Evolutionary conservation across 2,888 invertebrate genomes (phyloP).

Genomic region (Hirtodrosophila duncani): DNA sequence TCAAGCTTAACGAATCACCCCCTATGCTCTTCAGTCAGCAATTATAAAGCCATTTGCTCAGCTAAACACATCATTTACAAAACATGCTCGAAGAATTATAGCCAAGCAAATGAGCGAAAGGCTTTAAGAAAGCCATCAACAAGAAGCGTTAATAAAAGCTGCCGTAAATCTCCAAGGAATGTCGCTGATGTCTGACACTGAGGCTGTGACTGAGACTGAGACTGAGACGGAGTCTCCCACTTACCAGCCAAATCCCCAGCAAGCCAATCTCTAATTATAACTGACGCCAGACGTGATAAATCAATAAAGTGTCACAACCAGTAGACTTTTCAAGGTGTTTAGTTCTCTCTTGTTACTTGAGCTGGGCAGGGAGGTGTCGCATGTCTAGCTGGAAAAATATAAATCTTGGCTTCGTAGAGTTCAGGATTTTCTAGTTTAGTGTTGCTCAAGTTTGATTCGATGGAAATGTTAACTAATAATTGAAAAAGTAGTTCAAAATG

Average conservation of each 20-base stretch:
- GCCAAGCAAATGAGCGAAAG: constrained; percentile 9
- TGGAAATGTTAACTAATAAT: no score
- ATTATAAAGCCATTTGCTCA: constrained; percentile 17
- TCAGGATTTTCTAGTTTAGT: no score
- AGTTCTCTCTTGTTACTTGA: no score
- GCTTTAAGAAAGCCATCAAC: constrained; percentile 15
- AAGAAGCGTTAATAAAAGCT: constrained; percentile 28
- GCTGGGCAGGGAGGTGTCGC: no score
- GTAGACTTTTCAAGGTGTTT: constrained; percentile 29
- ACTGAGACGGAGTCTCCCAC: no score
- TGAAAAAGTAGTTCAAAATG: no score
- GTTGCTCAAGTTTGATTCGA: no score
- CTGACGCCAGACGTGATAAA: constrained; percentile 58
- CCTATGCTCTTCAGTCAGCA: no score
- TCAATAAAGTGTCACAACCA: constrained; percentile 55
- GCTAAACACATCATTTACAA: constrained; percentile 55
- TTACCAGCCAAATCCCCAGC: constrained; percentile 7
- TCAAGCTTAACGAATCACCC: no score
- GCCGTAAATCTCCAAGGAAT: constrained; percentile 50
- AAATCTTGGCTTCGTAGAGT: no score
- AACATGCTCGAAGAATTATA: not conserved
- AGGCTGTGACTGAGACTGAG: constrained; percentile 38
- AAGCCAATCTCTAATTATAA: constrained; percentile 43
- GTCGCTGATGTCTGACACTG: constrained; percentile 17
- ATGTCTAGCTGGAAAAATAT: no score